Evolutionary conservation across 2,113 vertebrate genomes (phyloP), one percentile per base, ranked within the genome.

Genomic region (Machaerirhynchus nigripectus): DNA sequence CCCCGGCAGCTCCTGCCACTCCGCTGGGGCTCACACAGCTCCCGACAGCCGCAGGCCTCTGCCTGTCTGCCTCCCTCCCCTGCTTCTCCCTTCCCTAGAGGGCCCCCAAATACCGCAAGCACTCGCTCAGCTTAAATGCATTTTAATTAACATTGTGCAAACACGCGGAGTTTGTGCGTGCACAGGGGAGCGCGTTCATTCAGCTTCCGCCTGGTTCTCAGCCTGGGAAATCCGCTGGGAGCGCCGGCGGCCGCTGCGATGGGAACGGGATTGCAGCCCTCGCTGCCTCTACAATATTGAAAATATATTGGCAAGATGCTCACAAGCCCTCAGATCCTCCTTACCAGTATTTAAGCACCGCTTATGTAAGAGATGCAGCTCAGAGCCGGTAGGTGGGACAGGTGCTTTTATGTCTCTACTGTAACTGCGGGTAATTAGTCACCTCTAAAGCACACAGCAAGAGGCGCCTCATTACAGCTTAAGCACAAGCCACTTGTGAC

Each of bases 61-160:
- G 4, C 70, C 49, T 47, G 46, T 12, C 87, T 23, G 39, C 80
- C 53, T 68, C 2, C 10, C 52, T 65, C 24, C 24, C 26, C 22
- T n/a, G 39, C 50, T 35, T 30, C 70, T 11, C 30, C n/a, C 37
- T 94, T 96, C 56, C 96, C 87, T 85, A 94, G 73, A 94, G 85
- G 73, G 49, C 30, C 85, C 65, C 91, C 83, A 56, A 91, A 71
- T 40, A 86, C 93, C 14, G 26, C 65, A 88, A 89, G 91, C 97
- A 70, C 95, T 97, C 90, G 59, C 89, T 98, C 95, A 84, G 52
- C 92, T 94, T 96, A 90, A 97, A 92, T 69, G 94, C 79, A 44
- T 95, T 97, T 97, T 95, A 98, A 98, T 98, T 97, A 97, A 92
- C 83, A 31, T 7, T 67, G 92, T 90, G 95, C 97, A 97, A 97